These are phyloP conservation scores for Mystacornis crossleyi DNA, from an alignment of 2,113 vertebrate species.

Conservation along the genomic window DNA sequence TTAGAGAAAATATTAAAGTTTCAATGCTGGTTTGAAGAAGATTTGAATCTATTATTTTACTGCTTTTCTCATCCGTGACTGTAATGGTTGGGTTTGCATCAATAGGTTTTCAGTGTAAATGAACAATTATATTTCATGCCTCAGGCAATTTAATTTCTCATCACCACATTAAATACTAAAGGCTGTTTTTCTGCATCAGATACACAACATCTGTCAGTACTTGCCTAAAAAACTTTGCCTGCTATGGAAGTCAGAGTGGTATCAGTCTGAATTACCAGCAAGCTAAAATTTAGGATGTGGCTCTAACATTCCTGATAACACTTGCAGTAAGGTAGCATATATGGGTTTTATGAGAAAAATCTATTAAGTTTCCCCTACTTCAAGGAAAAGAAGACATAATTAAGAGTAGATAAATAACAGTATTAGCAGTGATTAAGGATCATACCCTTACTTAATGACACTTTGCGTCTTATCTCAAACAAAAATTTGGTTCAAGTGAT, in stretches of 20 bases:
- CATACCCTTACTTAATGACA: neutral
- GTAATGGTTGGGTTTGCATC: slow-evolving; percentile 1
- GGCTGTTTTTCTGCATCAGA: slow-evolving; percentile 23
- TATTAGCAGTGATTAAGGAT: neutral
- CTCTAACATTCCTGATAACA: neutral
- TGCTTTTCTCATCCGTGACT: neutral
- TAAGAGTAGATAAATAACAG: neutral
- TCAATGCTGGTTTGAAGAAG: neutral
- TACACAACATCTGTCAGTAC: neutral
- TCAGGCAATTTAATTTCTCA: slow-evolving; percentile 27
- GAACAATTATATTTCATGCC: slow-evolving; percentile 19
- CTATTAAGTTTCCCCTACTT: neutral
- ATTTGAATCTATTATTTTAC: neutral
- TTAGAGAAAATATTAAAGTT: neutral
- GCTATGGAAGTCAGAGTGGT: neutral
- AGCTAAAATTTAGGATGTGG: neutral
- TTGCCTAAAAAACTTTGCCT: neutral
- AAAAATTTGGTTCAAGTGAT: neutral
- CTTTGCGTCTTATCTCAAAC: neutral
- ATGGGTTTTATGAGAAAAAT: neutral
- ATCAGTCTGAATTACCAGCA: neutral
- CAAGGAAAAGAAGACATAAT: neutral
- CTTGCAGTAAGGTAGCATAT: neutral
- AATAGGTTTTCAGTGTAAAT: slow-evolving; percentile 12
- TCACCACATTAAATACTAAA: slow-evolving; percentile 28